These are phyloP conservation scores for Crambe crambe DNA, from an alignment of 37 sponge, comb jelly and placozoan genomes.

Conservation along the genomic window DNA sequence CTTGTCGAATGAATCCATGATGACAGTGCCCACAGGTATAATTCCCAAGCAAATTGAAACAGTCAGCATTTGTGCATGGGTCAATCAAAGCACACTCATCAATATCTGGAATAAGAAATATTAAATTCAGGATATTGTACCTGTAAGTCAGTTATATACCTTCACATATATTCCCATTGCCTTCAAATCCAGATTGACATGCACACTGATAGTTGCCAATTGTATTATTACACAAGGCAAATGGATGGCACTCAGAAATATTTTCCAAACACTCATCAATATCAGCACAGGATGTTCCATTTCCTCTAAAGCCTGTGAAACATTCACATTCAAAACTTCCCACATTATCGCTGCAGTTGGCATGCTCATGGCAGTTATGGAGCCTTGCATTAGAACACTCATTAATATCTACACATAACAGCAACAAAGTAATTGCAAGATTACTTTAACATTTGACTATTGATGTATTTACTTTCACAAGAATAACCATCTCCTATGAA, in stretches of 20 bases:
- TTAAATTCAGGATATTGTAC: slow-evolving; percentile 10
- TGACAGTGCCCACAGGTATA: neutral
- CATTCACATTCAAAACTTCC: neutral
- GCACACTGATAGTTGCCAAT: slow-evolving; percentile 22
- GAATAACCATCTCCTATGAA: slow-evolving; percentile 13
- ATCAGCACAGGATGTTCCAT: neutral
- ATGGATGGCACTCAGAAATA: neutral
- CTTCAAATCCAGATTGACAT: slow-evolving; percentile 8
- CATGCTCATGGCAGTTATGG: slow-evolving; percentile 2
- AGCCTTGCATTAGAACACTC: slow-evolving; percentile 18
- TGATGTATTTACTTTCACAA: neutral
- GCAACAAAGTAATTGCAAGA: too few species aligned
- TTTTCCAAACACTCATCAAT: neutral
- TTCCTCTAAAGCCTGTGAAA: slow-evolving; percentile 7
- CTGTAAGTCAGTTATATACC: slow-evolving; percentile 17
- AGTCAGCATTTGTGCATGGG: slow-evolving; percentile 11
- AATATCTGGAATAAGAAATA: neutral
- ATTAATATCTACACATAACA: slow-evolving; percentile 21
- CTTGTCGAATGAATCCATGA: neutral
- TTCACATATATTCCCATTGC: slow-evolving; percentile 19
- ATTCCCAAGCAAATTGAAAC: slow-evolving; percentile 1
- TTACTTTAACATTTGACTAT: neutral
- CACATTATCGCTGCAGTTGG: neutral
- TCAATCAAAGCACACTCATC: slow-evolving; percentile 1
- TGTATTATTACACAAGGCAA: slow-evolving; percentile 13